Evolutionary conservation across 2,797 vertebrate species (phyloP), one percentile per base, ranked within the genome.

Genomic region (Sylvia borin): DNA sequence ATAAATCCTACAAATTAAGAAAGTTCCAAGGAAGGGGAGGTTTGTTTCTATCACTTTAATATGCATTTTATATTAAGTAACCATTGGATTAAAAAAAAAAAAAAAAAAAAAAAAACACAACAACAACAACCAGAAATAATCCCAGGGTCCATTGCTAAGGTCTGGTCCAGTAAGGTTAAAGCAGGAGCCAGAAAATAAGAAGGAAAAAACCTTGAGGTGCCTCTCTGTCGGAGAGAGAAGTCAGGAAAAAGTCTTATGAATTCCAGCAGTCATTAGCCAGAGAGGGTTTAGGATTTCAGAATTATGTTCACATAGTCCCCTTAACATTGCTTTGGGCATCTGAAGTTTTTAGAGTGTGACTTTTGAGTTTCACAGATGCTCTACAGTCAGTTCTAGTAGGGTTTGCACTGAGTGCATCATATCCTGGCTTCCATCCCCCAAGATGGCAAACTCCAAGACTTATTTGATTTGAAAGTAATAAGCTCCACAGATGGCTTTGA

Each of bases 81-180:
- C 2, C 21, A 62, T 19, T 45, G 5, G 36, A 66, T 75, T 40
- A 2, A 21, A 57, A 32, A 36, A 27, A 9, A 25, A 6, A 16
- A 27, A 3, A 21, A 55, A 36, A 36, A 25, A 4, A 19, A 40
- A 34, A 40, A 31, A 5, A n/a, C n/a, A n/a, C n/a, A n/a, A 21
- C 6, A 14, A 15, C 13, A 13, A 0, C 0, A 26, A 24, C 1
- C 18, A 42, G 13, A 77, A 85, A 32, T 40, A 76, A 60, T 80
- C 24, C 22, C 32, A 19, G 20, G 11, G 77, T 19, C 16, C 14
- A 31, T 32, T 70, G 6, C n/a, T 22, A 47, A 20, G 48, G 29
- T n/a, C 21, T 71, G 9, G 4, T 53, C 10, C 21, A 16, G 0
- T 13, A 61, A 83, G 16, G 21, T 42, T 42, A 79, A 36, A 51